Base-by-base conservation (phyloP, 2,888 invertebrate genomes). In the Zeuzera pyrina region DNA sequence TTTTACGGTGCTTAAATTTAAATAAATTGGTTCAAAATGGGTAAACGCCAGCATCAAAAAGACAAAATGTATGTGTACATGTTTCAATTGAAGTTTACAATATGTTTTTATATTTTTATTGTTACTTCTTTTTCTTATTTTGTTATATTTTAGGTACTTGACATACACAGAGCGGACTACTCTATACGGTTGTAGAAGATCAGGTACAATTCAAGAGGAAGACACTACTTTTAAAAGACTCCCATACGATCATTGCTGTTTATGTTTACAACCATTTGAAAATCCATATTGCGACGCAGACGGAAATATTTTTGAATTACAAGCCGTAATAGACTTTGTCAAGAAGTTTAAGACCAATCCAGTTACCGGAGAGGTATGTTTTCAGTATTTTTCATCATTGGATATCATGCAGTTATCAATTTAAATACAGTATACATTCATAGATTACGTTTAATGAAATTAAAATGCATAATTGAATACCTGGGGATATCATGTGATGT, bases 331-430 rank as follows among this genome's bases (percentile, higher is more conserved):
- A 7, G 91, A 91, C 14, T 98, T 95, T 59, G 60, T 97, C 0
- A 95, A 95, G 60, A 93, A 93, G 59, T 97, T 89, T 65, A 97
- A 97, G 70, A 83, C 93, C 2, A 97, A 98, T 76, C 98, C 99
- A 14, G 92, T 96, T 0, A 94, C 94, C 15, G 98, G 98, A 25
- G 93, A 93, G 77, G 90, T 89, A 45, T n/a, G 13, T 6, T n/a
- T n/a, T n/a, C n/a, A n/a, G n/a, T n/a, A n/a, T n/a, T n/a, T n/a
- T n/a, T n/a, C n/a, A n/a, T n/a, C n/a, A n/a, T 33, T 14, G 3
- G 24, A 23, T 12, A 13, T 28, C 5, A 19, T 19, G 19, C 15
- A 5, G n/a, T n/a, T n/a, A n/a, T n/a, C n/a, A n/a, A n/a, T n/a
- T n/a, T n/a, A n/a, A n/a, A n/a, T n/a, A n/a, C n/a, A n/a, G n/a